Base-by-base conservation (phyloP, 1,140 invertebrate species). In the Helicorthomorpha holstii region DNA sequence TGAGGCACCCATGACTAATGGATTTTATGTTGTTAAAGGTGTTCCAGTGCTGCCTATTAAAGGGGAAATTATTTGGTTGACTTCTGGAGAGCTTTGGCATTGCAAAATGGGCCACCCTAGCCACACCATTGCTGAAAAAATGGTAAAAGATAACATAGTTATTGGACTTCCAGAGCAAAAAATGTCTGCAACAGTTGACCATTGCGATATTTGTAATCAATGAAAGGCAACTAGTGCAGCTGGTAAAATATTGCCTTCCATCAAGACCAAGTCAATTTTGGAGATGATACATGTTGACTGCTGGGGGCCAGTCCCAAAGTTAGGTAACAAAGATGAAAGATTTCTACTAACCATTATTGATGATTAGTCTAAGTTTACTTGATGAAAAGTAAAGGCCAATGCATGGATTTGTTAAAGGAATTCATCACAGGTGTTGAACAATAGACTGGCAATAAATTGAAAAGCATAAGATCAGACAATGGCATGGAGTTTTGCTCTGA, bases 321-420 rank as follows among this genome's bases (percentile, higher is more conserved):
- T 25, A 22, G 21, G 25, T 14, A 26, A 23, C 22, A 26, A 44
- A 4, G 52, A 44, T 2, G 53, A 51, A 12, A 2, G 22, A 43
- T 56, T 21, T 51, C 41, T 56, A 22, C 16, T 56, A 3, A 49
- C 56, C 10, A 49, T 57, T 24, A 57, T 57, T 41, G 56, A 58
- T 46, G 56, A 58, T 38, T 46, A 27, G 23, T 48, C 14, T 21
- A 23, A 14, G 41, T 48, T 1, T 58, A 55, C 42, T 34, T 58
- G 10, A 21, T 51, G 2, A 38, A 26, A 1, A 27, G 55, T 2
- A 58, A 58, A 45, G 22, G 16, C 16, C 56, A 58, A 58, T 52
- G 29, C 10, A 10, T 45, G 1, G 52, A 50, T 3, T 47, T 26
- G 24, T 51, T 58, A 16, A 54, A 47, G 27, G 52, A 58, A 23